Conservation (phyloP, 2,888 invertebrate species). For the Caenorhabditis doughertyi region DNA sequence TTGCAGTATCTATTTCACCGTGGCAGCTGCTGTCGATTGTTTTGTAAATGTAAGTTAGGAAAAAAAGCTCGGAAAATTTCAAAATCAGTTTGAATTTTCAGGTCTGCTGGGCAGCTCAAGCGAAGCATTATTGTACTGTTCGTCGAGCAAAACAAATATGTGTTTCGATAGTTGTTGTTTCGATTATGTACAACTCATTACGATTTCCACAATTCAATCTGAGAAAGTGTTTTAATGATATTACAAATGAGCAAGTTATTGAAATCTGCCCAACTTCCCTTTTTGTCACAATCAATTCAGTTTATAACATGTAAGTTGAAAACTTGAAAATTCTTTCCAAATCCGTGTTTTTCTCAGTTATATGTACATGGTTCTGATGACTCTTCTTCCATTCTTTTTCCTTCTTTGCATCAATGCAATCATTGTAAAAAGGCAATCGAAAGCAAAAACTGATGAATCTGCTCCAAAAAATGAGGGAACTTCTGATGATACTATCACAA, state of each 20-base stretch:
- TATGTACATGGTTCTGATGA: conserved; percentile 82
- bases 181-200: conserved; percentile 81
- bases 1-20: conserved; percentile 82
- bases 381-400: conserved; percentile 82
- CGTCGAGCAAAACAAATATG: conserved; percentile 77
- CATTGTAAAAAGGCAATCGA: conserved; percentile 78
- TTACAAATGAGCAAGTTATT: conserved; percentile 79
- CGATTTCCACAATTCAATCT: conserved; percentile 82
- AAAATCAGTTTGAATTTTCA: too few species aligned
- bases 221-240: conserved; percentile 79
- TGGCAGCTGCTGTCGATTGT: conserved; percentile 83
- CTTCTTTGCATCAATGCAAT: conserved; percentile 82
- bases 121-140: conserved; percentile 78
- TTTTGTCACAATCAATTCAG: conserved; percentile 80
- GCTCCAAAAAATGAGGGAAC: conserved; percentile 60
- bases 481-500: conserved; percentile 82
- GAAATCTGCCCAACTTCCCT: conserved; percentile 82
- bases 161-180: conserved; percentile 71
- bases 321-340: not conserved
- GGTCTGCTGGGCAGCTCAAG: conserved; percentile 77
- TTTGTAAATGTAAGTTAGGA: conserved; percentile 78
- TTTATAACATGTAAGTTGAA: conserved; percentile 78
- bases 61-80: too few species aligned
- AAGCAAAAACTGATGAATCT: conserved; percentile 37
- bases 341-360: conserved; percentile 66